phyloP scores from a whole-genome alignment of 2,888 invertebrate genomes.

The Amblyjoppa fuscipennis region DNA sequence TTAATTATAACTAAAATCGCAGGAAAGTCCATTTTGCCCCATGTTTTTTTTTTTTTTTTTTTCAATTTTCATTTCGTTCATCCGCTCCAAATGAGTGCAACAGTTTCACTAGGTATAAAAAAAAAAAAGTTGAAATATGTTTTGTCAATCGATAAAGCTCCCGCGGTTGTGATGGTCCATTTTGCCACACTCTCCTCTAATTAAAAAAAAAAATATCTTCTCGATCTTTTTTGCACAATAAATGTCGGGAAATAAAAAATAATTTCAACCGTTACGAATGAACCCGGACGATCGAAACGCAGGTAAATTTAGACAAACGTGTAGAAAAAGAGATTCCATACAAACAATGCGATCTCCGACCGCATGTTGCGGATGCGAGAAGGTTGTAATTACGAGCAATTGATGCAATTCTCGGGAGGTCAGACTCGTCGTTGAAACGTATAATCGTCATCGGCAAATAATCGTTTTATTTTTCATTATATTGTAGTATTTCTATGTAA shows the following conservation, averaged over 20 bases:
- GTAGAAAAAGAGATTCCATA: slow-evolving; percentile 17
- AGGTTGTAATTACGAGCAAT: background rate
- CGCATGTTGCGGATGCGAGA: slow-evolving; percentile 57
- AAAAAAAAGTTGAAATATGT: background rate
- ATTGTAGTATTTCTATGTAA: background rate
- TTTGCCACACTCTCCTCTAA: background rate
- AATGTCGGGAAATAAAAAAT: background rate
- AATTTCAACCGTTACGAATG: no score
- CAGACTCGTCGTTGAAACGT: background rate
- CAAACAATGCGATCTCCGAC: slow-evolving; percentile 24
- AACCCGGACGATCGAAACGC: background rate
- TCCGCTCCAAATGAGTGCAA: no score
- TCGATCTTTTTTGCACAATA: background rate
- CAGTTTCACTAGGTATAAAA: no score
- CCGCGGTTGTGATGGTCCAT: background rate
- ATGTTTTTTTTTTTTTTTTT: no score
- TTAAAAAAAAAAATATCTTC: background rate
- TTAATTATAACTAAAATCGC: no score
- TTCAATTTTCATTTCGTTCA: no score
- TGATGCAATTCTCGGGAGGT: background rate
- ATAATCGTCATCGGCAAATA: background rate
- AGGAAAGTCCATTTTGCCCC: no score
- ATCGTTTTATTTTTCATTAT: background rate
- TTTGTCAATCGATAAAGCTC: background rate
- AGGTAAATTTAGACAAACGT: background rate